Percentiles rank a stretch among this genome's conserved stretches.
Evolutionary conservation across 2,113 vertebrate species (phyloP).

Genomic region (Otus sunia): DNA sequence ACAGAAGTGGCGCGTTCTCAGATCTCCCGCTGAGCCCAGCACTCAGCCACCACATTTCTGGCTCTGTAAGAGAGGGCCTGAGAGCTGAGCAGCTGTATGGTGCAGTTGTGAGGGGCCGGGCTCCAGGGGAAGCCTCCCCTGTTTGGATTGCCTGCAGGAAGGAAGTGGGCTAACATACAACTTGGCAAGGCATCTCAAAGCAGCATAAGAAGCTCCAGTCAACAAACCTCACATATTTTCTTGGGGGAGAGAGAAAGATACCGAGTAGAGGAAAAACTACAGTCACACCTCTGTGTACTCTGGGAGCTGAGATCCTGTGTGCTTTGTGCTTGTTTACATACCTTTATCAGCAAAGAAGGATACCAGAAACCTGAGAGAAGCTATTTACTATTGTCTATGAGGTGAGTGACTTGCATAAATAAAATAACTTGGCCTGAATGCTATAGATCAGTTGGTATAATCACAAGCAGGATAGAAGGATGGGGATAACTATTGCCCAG

Average conservation of each 20-base stretch:
- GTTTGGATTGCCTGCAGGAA: conserved; percentile 26
- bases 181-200: conserved; percentile 12
- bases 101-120: background rate
- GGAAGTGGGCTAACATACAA: background rate
- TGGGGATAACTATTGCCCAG: background rate
- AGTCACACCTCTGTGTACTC: conserved; percentile 25
- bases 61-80: background rate
- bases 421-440: background rate
- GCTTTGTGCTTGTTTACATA: conserved; percentile 3
- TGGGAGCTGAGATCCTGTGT: background rate
- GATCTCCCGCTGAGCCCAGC: background rate
- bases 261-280: background rate
- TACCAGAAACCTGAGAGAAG: background rate
- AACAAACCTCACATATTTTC: background rate
- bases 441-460: background rate
- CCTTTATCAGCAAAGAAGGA: background rate
- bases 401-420: background rate
- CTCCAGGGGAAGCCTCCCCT: conserved; percentile 10
- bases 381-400: background rate
- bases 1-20: background rate
- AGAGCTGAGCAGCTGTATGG: background rate
- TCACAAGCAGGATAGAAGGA: background rate
- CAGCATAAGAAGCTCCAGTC: background rate
- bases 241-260: background rate
- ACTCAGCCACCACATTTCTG: background rate